These are phyloP conservation scores for Cephonodes hylas DNA, from an alignment of 2,888 invertebrate species.

Conservation along the genomic window DNA sequence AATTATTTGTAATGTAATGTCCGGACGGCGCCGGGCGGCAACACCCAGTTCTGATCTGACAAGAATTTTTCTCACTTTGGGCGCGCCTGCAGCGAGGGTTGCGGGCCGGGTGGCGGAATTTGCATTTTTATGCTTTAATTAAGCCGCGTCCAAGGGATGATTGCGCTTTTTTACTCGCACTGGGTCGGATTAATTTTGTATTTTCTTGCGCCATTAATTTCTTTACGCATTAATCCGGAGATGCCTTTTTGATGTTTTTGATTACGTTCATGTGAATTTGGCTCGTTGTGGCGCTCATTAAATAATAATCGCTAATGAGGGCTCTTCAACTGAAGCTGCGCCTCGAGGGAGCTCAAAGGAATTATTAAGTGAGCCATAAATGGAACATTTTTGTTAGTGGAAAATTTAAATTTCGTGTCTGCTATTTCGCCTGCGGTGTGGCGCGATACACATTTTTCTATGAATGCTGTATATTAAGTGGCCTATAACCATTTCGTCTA, in stretches of 20 bases:
- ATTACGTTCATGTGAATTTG: constrained; percentile 21
- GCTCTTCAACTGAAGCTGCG: not conserved
- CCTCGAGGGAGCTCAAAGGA: not conserved
- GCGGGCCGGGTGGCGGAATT: constrained; percentile 31
- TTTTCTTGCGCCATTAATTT: constrained; percentile 33
- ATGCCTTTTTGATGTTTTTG: not conserved
- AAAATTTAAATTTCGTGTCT: no score
- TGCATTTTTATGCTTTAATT: constrained; percentile 53
- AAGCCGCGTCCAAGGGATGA: constrained; percentile 27
- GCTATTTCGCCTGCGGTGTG: no score
- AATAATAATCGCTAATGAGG: constrained; percentile 2
- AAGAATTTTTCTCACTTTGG: not conserved
- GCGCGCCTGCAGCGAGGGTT: not conserved
- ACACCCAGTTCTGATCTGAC: not conserved
- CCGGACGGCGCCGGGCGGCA: not conserved
- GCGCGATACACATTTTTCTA: no score
- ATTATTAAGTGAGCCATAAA: not conserved
- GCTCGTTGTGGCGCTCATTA: not conserved
- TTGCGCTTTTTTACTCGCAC: constrained; percentile 21
- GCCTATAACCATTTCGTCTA: no score
- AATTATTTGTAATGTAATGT: no score
- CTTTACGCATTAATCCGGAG: constrained; percentile 11
- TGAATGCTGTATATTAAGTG: no score
- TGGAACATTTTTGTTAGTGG: not conserved
- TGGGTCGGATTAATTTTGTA: constrained; percentile 28